Conservation (phyloP, 2,113 vertebrate species). For the Furnarius figulus region DNA sequence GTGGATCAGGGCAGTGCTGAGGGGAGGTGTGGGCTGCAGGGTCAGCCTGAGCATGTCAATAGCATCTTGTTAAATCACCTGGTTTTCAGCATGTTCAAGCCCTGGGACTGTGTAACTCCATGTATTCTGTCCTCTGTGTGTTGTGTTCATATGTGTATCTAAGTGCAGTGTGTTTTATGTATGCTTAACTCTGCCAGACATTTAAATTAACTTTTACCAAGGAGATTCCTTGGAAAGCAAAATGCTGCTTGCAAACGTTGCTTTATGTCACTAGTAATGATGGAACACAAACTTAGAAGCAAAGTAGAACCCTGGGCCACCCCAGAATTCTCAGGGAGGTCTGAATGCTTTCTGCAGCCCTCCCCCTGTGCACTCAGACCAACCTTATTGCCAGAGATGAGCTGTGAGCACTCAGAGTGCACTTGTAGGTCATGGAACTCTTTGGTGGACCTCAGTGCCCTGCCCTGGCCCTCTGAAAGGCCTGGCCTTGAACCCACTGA, state of each 20-base stretch:
- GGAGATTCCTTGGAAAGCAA: not conserved
- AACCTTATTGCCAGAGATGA: not conserved
- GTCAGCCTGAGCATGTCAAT: not conserved
- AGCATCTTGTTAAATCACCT: not conserved
- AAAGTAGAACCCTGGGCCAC: not conserved
- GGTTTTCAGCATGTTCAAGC: not conserved
- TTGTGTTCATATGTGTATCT: not conserved
- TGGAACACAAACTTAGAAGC: not conserved
- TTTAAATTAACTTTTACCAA: not conserved
- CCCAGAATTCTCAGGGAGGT: not conserved
- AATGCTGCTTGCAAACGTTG: not conserved
- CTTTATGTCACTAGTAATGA: not conserved
- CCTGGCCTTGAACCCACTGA: not conserved
- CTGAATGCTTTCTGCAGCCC: not conserved
- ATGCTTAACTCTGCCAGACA: not conserved
- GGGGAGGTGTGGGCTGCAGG: not conserved
- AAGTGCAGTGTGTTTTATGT: not conserved
- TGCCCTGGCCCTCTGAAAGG: not conserved
- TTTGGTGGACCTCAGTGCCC: not conserved
- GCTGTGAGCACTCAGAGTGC: fast-evolving
- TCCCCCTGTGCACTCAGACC: not conserved
- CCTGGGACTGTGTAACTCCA: not conserved
- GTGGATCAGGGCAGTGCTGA: not conserved
- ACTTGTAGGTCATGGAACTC: not conserved
- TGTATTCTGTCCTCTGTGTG: not conserved